Conservation (phyloP, 2,113 vertebrate species). For the Tympanuchus pallidicinctus region DNA sequence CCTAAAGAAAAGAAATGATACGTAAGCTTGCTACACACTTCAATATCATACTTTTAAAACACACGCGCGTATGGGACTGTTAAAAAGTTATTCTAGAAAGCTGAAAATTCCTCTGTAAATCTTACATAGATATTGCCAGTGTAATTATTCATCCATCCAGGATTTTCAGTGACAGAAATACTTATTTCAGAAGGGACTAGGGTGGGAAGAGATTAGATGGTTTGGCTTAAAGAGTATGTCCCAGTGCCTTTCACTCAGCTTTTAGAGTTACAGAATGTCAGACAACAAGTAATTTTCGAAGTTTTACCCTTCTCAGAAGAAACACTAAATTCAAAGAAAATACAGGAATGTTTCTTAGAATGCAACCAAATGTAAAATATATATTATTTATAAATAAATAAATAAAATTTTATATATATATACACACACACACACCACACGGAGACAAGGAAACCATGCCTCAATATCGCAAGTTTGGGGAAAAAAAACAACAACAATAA, state of each 20-base stretch:
- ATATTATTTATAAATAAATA: no score
- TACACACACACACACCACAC: no score
- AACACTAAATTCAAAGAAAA: neutral
- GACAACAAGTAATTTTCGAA: neutral
- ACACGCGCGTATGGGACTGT: neutral
- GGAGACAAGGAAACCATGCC: rapidly evolving
- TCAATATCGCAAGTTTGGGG: neutral
- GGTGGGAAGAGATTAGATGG: rapidly evolving
- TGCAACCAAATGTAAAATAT: neutral
- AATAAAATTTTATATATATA: neutral
- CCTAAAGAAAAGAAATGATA: constrained; percentile 78
- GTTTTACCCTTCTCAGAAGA: neutral
- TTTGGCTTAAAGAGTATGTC: neutral
- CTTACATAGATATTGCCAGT: neutral
- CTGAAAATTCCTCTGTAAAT: neutral
- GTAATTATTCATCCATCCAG: neutral
- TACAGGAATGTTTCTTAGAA: neutral
- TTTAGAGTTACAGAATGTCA: neutral
- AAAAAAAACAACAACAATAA: neutral
- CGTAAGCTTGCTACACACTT: neutral
- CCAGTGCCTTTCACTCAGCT: neutral
- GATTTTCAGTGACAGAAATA: neutral
- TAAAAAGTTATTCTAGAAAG: neutral
- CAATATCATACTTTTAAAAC: neutral
- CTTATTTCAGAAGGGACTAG: neutral